These are phyloP conservation scores for Neomorphus geoffroyi DNA, from an alignment of 2,797 vertebrate species.

Conservation along the genomic window DNA sequence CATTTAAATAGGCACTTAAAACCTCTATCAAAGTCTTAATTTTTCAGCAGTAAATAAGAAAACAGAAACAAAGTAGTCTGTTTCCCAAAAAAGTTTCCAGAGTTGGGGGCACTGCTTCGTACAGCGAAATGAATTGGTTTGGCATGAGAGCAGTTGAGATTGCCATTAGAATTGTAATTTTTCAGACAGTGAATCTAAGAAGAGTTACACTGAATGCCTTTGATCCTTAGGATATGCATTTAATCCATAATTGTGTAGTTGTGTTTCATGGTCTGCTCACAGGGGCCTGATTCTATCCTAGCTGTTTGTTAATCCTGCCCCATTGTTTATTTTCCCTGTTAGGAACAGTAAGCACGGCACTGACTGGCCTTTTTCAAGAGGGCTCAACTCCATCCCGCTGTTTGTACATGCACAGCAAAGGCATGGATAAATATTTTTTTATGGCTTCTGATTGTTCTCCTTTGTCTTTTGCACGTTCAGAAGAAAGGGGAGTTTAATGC, in stretches of 20 bases:
- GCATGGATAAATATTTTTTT: neutral
- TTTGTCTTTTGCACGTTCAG: neutral
- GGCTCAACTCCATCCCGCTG: neutral
- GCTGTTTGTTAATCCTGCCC: neutral
- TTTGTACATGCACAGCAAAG: neutral
- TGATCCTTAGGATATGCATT: neutral
- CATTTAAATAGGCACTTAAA: neutral
- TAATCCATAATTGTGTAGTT: neutral
- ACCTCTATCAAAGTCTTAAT: neutral
- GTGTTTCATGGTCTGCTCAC: neutral
- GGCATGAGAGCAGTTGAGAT: neutral
- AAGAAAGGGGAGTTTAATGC: neutral
- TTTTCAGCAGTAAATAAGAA: neutral
- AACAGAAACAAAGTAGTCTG: neutral
- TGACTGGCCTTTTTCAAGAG: neutral
- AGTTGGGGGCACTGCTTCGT: neutral
- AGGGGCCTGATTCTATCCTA: neutral
- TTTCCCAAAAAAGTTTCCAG: neutral
- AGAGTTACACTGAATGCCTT: neutral
- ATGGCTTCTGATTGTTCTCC: neutral
- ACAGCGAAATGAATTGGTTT: neutral
- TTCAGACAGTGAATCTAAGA: neutral
- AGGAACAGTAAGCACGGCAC: neutral
- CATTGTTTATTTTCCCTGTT: neutral
- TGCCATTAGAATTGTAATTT: neutral